phyloP scores from a whole-genome alignment of 2,797 vertebrate genomes.

The Erpetoichthys calabaricus region DNA sequence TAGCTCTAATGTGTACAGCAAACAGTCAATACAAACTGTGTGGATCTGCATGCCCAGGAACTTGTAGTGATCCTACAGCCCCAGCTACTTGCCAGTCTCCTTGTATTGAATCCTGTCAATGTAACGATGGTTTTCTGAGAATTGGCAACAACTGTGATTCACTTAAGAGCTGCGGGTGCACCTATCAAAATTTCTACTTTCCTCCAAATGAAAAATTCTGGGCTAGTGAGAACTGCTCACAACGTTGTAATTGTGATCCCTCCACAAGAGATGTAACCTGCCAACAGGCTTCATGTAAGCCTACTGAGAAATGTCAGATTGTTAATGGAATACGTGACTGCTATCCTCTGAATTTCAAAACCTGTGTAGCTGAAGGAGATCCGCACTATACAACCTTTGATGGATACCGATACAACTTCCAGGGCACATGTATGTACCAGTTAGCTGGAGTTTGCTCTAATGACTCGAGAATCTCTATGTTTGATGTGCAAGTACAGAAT shows the following conservation, averaged over 20 bases:
- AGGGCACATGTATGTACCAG: constrained; percentile 45
- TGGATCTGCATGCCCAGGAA: constrained; percentile 32
- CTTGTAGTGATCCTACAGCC: constrained; percentile 23
- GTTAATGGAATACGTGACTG: constrained; percentile 31
- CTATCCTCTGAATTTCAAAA: constrained; percentile 14
- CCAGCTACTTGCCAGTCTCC: constrained; percentile 19
- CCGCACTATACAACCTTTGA: constrained; percentile 45
- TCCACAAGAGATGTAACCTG: constrained; percentile 29
- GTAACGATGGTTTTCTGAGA: constrained; percentile 29
- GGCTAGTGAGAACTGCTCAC: constrained; percentile 29
- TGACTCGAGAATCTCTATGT: constrained; percentile 10
- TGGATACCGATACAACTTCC: constrained; percentile 35
- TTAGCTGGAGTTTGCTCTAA: constrained; percentile 25
- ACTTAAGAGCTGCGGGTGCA: constrained; percentile 32
- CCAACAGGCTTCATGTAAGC: constrained; percentile 24
- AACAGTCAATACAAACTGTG: constrained; percentile 47
- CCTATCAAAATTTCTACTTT: constrained; percentile 30
- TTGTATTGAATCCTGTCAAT: constrained; percentile 42
- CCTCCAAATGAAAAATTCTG: constrained; percentile 39
- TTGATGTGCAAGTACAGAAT: constrained; percentile 25
- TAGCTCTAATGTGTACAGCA: constrained; percentile 30
- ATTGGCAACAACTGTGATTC: constrained; percentile 30
- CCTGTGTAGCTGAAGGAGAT: constrained; percentile 39
- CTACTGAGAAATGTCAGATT: constrained; percentile 26
- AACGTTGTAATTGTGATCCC: constrained; percentile 34